These are phyloP conservation scores for Acromyrmex charruanus DNA, from an alignment of 1,140 invertebrate genomes.

Conservation along the genomic window DNA sequence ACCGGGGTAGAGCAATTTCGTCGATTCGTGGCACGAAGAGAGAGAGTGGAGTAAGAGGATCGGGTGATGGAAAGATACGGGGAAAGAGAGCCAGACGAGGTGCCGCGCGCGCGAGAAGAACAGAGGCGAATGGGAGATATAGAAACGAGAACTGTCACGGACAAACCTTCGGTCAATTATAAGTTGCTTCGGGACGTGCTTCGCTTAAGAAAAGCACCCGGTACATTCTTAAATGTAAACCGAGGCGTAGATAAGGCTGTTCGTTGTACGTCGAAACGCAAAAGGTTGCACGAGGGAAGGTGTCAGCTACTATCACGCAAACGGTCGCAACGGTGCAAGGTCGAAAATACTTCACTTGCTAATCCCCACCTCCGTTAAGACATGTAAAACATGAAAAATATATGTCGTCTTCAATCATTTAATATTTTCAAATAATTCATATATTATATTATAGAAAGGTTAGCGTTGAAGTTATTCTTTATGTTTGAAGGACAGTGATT, in stretches of 20 bases:
- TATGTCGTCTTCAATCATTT: background rate
- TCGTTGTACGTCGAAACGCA: constrained; percentile 23
- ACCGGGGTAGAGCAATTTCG: constrained; percentile 71
- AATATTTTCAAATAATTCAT: background rate
- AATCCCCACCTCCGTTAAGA: background rate
- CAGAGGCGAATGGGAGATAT: constrained; percentile 48
- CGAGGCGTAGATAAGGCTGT: constrained; percentile 44
- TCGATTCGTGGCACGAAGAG: constrained; percentile 75
- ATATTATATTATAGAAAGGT: background rate
- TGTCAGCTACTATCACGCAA: background rate
- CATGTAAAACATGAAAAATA: background rate
- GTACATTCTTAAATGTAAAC: constrained; percentile 43
- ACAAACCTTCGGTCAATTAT: constrained; percentile 83
- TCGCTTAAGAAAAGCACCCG: constrained; percentile 58
- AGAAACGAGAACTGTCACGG: constrained; percentile 78
- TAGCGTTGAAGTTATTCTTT: background rate
- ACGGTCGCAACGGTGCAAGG: background rate
- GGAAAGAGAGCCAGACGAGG: background rate
- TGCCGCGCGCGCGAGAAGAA: constrained; percentile 5
- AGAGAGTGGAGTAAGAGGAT: constrained; percentile 14
- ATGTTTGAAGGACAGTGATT: background rate
- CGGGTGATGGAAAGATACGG: constrained; percentile 30
- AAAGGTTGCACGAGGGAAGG: constrained; percentile 8
- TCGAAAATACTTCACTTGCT: background rate
- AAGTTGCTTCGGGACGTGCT: constrained; percentile 79